Evolutionary conservation across 1,140 invertebrate species (phyloP).

Genomic region (Littorina saxatilis): DNA sequence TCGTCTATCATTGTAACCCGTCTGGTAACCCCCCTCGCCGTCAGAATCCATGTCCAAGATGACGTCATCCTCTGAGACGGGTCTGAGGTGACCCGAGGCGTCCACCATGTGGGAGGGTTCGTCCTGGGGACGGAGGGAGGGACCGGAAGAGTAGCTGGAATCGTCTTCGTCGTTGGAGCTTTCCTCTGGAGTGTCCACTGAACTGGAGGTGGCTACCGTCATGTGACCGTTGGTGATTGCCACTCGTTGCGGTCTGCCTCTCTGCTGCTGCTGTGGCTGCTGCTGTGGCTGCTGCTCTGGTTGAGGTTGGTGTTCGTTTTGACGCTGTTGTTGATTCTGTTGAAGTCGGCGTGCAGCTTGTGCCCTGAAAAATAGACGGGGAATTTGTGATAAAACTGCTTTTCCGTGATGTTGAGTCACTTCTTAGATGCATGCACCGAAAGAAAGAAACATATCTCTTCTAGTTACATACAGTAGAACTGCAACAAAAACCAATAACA

Average conservation of each 20-base stretch:
- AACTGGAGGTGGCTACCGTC: background rate
- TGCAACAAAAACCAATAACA: too few relatives aligned
- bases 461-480: too few relatives aligned
- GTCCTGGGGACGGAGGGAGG: background rate
- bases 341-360: too few relatives aligned
- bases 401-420: too few relatives aligned
- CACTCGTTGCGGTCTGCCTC: background rate
- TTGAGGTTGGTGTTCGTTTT: background rate
- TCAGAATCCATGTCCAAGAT: slow-evolving; percentile 4
- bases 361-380: too few relatives aligned
- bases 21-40: background rate
- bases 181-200: slow-evolving; percentile 4
- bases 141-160: slow-evolving; percentile 5
- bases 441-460: too few relatives aligned
- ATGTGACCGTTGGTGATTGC: slow-evolving; percentile 21
- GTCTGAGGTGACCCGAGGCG: slow-evolving; percentile 23
- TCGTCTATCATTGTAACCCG: background rate
- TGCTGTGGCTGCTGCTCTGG: background rate
- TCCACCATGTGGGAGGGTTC: slow-evolving; percentile 11
- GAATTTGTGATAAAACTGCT: too few relatives aligned
- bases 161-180: slow-evolving; percentile 31
- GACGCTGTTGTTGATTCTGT: too few relatives aligned
- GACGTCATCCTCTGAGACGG: slow-evolving; percentile 26
- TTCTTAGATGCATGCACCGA: too few relatives aligned
- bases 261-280: background rate